Percentiles rank a stretch among this genome's conserved stretches.
These are phyloP conservation scores for Poicephalus gulielmi DNA, from an alignment of 2,113 vertebrate genomes.

Conservation along the genomic window DNA sequence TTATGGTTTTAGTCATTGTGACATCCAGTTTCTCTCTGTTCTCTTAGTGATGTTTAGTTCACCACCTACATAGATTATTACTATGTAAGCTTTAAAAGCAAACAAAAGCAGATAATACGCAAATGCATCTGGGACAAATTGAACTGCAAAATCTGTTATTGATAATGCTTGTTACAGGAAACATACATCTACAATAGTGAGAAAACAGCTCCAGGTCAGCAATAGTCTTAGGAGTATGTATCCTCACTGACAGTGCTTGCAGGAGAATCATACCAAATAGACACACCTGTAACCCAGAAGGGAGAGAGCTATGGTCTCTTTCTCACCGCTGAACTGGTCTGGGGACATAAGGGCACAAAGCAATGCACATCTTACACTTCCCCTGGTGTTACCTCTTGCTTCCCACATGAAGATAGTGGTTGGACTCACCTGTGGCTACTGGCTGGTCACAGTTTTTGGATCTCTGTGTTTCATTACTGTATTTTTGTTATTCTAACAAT, in stretches of 20 bases:
- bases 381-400: not conserved
- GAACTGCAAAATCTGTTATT: not conserved
- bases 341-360: not conserved
- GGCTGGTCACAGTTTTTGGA: not conserved
- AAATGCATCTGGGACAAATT: not conserved
- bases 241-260: not conserved
- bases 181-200: not conserved
- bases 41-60: not conserved
- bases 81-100: not conserved
- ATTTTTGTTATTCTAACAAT: not conserved
- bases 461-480: not conserved
- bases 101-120: not conserved
- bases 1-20: not conserved
- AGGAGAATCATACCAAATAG: not conserved
- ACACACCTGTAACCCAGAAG: not conserved
- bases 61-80: not conserved
- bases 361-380: not conserved
- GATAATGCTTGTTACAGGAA: not conserved
- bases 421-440: not conserved
- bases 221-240: not conserved
- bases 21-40: not conserved
- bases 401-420: not conserved
- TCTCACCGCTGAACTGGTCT: not conserved
- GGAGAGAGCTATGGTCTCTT: not conserved
- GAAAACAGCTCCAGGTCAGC: not conserved